phyloP scores from a whole-genome alignment of 2,113 vertebrate genomes.

The Colaptes auratus region DNA sequence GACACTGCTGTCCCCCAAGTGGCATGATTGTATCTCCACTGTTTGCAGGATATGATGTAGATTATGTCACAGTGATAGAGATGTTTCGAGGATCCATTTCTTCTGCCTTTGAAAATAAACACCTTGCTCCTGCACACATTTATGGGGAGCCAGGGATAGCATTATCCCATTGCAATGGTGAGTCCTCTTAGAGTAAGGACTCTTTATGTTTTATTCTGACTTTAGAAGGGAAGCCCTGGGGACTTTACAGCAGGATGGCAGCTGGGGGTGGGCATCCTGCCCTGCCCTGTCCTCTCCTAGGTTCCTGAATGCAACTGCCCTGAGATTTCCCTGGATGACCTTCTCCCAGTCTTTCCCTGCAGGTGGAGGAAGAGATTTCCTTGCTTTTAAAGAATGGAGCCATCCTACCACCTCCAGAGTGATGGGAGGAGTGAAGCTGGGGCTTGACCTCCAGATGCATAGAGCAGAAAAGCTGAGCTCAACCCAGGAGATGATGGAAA shows the following conservation, averaged over 20 bases:
- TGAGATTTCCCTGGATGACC: not conserved
- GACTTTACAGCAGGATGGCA: not conserved
- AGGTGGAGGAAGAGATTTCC: not conserved
- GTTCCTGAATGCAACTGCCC: not conserved
- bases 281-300: not conserved
- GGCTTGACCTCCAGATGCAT: not conserved
- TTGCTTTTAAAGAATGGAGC: not conserved
- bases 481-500: not conserved
- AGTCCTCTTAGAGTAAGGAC: not conserved
- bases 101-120: constrained; percentile 9
- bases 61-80: not conserved
- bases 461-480: not conserved
- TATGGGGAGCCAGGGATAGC: not conserved
- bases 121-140: not conserved
- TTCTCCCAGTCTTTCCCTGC: not conserved
- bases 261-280: not conserved
- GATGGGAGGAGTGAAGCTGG: not conserved
- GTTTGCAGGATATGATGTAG: not conserved
- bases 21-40: not conserved
- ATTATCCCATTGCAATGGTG: not conserved
- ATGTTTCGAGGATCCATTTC: not conserved
- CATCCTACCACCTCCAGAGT: not conserved
- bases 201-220: not conserved
- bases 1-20: not conserved
- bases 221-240: not conserved